Conservation (phyloP, 92 coral and sea anemone species). For the Galaxea fascicularis region DNA sequence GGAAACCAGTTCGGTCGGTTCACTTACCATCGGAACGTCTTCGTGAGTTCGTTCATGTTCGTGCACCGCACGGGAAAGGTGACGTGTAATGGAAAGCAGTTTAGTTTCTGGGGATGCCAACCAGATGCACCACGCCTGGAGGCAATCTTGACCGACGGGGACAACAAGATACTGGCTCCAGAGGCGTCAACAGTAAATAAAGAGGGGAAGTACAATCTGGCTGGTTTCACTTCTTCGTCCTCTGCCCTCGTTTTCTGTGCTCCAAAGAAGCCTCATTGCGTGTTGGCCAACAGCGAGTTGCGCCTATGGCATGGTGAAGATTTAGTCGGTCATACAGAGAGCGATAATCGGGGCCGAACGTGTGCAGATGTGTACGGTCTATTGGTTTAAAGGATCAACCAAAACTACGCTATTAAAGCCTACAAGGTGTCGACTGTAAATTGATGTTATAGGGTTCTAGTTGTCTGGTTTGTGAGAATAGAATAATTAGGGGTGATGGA, state of each 20-base stretch:
- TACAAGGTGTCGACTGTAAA: no score
- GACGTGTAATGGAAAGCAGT: not conserved
- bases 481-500: no score
- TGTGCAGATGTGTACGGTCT: conserved; percentile 26
- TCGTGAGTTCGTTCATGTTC: conserved; percentile 44
- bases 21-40: conserved; percentile 7
- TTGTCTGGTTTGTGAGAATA: not conserved
- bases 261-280: conserved; percentile 7
- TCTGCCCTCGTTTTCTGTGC: conserved; percentile 17
- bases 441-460: not conserved
- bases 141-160: not conserved
- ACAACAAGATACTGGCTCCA: conserved; percentile 16
- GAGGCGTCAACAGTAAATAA: not conserved
- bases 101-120: conserved; percentile 31
- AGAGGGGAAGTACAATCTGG: not conserved
- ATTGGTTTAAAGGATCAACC: not conserved
- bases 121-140: not conserved
- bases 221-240: not conserved
- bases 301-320: conserved; percentile 38
- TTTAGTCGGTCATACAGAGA: not conserved
- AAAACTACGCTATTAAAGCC: not conserved
- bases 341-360: conserved; percentile 20
- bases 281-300: not conserved
- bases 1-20: conserved; percentile 15
- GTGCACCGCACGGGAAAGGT: conserved; percentile 38